Percentiles rank a stretch among this genome's conserved stretches.
These are phyloP conservation scores for Spinibarbus caldwelli DNA, from an alignment of 2,797 vertebrate genomes.

Conservation along the genomic window DNA sequence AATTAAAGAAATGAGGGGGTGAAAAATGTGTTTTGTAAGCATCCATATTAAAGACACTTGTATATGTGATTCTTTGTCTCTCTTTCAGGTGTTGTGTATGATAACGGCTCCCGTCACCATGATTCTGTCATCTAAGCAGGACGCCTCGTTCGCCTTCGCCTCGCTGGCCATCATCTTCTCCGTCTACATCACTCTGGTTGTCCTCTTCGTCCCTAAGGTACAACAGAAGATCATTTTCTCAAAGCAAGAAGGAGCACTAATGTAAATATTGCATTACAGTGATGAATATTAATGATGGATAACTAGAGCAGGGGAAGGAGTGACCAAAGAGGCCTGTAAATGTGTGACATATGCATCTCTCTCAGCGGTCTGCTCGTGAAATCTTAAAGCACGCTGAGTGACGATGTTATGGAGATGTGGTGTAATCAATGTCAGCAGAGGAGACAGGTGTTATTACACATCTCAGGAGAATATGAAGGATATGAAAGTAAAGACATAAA, in stretches of 20 bases:
- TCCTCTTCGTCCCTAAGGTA: slow-evolving; percentile 96
- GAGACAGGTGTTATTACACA: slow-evolving; percentile 24
- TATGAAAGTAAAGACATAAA: background rate
- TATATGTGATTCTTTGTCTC: background rate
- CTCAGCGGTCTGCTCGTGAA: background rate
- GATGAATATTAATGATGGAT: slow-evolving; percentile 36
- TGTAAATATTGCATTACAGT: slow-evolving; percentile 31
- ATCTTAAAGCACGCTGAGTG: background rate
- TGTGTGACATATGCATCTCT: slow-evolving; percentile 20
- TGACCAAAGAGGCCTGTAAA: slow-evolving; percentile 9
- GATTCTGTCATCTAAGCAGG: slow-evolving; percentile 96
- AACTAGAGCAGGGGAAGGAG: slow-evolving; percentile 7
- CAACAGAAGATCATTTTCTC: slow-evolving; percentile 16
- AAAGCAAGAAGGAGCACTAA: slow-evolving; percentile 6
- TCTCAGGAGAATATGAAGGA: slow-evolving; percentile 17
- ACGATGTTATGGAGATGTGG: background rate
- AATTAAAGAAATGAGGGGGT: background rate
- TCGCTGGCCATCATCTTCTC: slow-evolving; percentile 93
- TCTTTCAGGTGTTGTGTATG: slow-evolving; percentile 88
- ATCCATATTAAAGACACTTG: background rate
- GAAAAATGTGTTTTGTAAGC: background rate
- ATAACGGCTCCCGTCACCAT: slow-evolving; percentile 96
- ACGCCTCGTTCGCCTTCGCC: slow-evolving; percentile 93
- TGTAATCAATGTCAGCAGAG: slow-evolving; percentile 19
- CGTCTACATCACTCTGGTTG: slow-evolving; percentile 94